Evolutionary conservation across 2,888 invertebrate species (phyloP), one percentile per base, ranked within the genome.

Genomic region (Drosophila conformis): DNA sequence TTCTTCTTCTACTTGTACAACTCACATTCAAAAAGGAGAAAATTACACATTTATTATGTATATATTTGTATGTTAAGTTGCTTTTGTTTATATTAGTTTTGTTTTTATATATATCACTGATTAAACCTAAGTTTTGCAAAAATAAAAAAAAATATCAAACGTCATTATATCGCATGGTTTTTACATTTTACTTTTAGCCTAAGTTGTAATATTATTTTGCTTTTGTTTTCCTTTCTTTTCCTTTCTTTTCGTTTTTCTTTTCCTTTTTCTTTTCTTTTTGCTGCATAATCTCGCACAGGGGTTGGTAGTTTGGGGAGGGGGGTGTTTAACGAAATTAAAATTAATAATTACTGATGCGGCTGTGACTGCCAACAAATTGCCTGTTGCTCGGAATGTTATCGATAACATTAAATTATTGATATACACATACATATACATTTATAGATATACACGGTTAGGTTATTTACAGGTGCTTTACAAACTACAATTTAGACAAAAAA

Each of bases 291-390:
- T 78, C 69, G 75, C 65, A 74, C 61, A 61, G 51, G 38, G 25
- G 27, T 25, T 11, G 11, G 25, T 13, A 25, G 15, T 36, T 2
- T 1, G 10, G 76, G 40, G 3, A 4, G 25, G 36, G 76, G 76
- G 54, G 54, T 21, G n/a, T 74, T 64, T 64, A 74, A 74, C 58
- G 54, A 73, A 89, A 87, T 90, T 91, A 89, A 82, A 89, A 89
- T 87, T 91, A 90, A 91, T 90, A 90, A 90, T 90, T 90, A 90
- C 90, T 90, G 89, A 83, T 90, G 90, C 90, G 86, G 90, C 83
- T 88, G 88, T 87, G 90, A 86, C 90, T 89, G 82, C 77, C 76
- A 73, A 74, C 82, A 86, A 74, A 78, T 75, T 76, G 75, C 76
- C 69, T 76, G 82, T 78, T 83, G 82, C 84, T 78, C 76, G 83